A percentile compares a stretch with the other conserved stretches of the same genome.
These are phyloP conservation scores for Siniperca knerii DNA, from an alignment of 2,113 vertebrate genomes.

Conservation along the genomic window DNA sequence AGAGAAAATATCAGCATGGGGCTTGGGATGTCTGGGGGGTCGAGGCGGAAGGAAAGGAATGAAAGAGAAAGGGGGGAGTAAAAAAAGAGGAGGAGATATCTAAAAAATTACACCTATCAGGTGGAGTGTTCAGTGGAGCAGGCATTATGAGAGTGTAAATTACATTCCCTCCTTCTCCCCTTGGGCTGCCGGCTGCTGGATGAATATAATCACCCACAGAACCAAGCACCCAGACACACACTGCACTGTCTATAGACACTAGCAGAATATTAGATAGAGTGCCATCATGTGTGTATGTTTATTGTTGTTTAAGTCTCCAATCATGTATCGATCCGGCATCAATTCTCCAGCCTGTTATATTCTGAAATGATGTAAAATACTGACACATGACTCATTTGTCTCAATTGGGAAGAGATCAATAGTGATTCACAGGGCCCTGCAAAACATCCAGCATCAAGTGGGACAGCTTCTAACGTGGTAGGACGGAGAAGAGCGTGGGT, in stretches of 20 bases:
- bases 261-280: constrained; percentile 52
- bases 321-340: constrained; percentile 43
- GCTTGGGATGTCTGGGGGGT: constrained; percentile 37
- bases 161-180: constrained; percentile 73
- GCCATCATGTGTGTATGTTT: constrained; percentile 53
- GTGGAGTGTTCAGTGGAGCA: constrained; percentile 74
- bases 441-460: constrained; percentile 44
- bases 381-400: constrained; percentile 57
- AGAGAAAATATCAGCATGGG: constrained; percentile 66
- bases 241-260: constrained; percentile 51
- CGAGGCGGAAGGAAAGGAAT: constrained; percentile 42
- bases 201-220: constrained; percentile 74
- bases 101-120: constrained; percentile 75
- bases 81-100: constrained; percentile 63
- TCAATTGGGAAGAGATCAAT: constrained; percentile 60
- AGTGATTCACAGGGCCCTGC: constrained; percentile 48
- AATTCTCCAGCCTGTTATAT: constrained; percentile 24
- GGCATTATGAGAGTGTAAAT: constrained; percentile 80
- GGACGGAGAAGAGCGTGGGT: background rate
- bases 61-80: constrained; percentile 22
- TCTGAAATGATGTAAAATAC: constrained; percentile 64
- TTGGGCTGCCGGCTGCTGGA: constrained; percentile 64
- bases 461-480: constrained; percentile 7
- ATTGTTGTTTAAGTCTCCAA: constrained; percentile 47
- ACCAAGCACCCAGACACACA: constrained; percentile 44